A percentile compares a stretch with the other conserved stretches of the same genome.
These are phyloP conservation scores for Passer domesticus DNA, from an alignment of 2,113 vertebrate genomes.

Conservation along the genomic window DNA sequence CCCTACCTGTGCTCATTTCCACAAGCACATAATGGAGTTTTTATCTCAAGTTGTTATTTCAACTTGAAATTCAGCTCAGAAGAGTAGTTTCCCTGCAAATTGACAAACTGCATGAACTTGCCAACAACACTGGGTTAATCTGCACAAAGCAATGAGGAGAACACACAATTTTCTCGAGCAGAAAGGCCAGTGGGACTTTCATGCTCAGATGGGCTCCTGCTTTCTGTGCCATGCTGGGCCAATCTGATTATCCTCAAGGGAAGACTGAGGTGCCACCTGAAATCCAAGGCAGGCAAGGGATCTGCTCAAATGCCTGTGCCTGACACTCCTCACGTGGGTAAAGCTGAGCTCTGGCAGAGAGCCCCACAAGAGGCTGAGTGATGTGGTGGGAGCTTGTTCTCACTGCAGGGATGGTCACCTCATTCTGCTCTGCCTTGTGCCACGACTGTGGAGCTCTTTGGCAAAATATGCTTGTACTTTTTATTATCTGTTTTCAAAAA, in stretches of 20 bases:
- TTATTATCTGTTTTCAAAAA: background rate
- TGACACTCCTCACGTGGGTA: fast-evolving
- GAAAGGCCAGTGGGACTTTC: background rate
- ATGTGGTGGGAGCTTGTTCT: background rate
- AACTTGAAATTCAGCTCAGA: background rate
- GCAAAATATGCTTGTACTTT: background rate
- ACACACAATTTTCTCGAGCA: background rate
- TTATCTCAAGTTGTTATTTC: background rate
- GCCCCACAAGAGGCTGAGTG: background rate
- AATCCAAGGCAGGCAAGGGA: background rate
- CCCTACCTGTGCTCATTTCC: background rate
- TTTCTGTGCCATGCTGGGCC: background rate
- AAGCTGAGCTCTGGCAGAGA: background rate
- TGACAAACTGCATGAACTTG: background rate
- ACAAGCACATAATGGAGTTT: background rate
- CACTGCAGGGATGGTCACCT: background rate
- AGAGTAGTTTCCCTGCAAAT: background rate
- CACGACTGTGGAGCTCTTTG: background rate
- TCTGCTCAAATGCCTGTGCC: background rate
- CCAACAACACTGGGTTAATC: background rate
- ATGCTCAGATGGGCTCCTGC: background rate
- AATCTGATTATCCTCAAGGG: background rate
- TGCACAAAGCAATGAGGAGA: background rate
- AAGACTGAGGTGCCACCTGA: background rate
- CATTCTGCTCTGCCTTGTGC: background rate